Conservation (phyloP, 2,113 vertebrate species). For the Harpagus bidentatus region DNA sequence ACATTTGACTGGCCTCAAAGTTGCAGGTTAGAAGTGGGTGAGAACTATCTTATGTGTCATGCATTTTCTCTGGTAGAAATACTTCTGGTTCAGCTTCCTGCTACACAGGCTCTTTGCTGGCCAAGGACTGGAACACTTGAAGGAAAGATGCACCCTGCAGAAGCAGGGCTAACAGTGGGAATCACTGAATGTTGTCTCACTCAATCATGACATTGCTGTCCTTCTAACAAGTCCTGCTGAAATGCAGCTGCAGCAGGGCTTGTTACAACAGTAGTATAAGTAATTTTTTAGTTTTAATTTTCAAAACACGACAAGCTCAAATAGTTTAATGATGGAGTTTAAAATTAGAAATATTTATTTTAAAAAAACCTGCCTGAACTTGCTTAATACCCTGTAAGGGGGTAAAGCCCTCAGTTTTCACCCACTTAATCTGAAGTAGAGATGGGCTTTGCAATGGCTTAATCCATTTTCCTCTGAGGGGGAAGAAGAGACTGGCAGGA, state of each 20-base stretch:
- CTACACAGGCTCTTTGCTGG: not conserved
- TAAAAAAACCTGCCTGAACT: not conserved
- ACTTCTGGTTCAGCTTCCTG: not conserved
- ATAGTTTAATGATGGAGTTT: not conserved
- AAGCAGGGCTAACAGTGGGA: not conserved
- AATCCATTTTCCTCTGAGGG: not conserved
- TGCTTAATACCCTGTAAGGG: not conserved
- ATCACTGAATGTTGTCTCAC: not conserved
- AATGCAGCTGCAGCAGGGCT: not conserved
- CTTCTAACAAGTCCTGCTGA: not conserved
- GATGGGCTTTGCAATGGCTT: not conserved
- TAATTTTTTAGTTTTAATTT: not conserved
- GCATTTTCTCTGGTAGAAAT: not conserved
- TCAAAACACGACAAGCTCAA: not conserved
- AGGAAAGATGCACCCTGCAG: not conserved
- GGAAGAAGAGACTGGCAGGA: not conserved
- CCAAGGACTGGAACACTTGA: not conserved
- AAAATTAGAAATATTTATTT: not conserved
- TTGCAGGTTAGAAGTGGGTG: not conserved
- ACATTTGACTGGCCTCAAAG: not conserved
- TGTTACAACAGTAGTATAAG: not conserved
- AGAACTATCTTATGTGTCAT: not conserved
- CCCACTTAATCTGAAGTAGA: not conserved
- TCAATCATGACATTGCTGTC: accelerated
- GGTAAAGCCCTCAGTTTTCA: not conserved